These are phyloP conservation scores for Cenopis cana DNA, from an alignment of 2,888 invertebrate species.

Conservation along the genomic window DNA sequence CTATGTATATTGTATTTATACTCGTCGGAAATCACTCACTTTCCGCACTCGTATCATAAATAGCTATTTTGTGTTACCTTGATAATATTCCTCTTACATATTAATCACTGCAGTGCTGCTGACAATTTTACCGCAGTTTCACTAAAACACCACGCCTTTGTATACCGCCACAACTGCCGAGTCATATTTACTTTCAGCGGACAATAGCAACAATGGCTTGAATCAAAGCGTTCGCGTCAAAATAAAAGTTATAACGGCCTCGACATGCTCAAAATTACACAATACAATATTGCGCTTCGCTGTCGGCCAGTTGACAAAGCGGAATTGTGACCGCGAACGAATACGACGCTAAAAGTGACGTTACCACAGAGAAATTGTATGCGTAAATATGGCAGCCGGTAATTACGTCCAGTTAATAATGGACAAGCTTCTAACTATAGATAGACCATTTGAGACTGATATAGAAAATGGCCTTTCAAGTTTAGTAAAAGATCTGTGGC, in stretches of 20 bases:
- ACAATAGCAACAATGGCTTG: constrained; percentile 38
- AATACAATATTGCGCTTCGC: constrained; percentile 46
- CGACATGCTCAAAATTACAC: constrained; percentile 46
- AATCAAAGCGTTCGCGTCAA: constrained; percentile 40
- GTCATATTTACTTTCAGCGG: constrained; percentile 27
- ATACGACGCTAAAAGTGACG: constrained; percentile 32
- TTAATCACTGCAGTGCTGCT: background rate
- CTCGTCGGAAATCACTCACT: too few species aligned
- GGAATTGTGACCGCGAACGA: constrained; percentile 31
- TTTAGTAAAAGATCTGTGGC: too few species aligned
- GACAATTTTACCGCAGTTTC: constrained; percentile 8
- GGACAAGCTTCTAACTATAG: too few species aligned
- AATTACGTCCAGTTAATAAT: too few species aligned
- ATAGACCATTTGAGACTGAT: too few species aligned
- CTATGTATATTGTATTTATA: too few species aligned
- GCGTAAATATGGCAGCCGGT: background rate
- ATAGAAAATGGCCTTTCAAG: too few species aligned
- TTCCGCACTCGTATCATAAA: too few species aligned
- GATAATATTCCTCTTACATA: background rate
- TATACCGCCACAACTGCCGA: constrained; percentile 1
- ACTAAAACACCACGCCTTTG: constrained; percentile 22
- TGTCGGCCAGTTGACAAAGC: constrained; percentile 45
- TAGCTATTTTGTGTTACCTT: too few species aligned
- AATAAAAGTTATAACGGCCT: constrained; percentile 43
- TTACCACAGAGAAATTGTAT: background rate